phyloP scores from a whole-genome alignment of 2,888 invertebrate genomes.

The Steinernema hermaphroditum region DNA sequence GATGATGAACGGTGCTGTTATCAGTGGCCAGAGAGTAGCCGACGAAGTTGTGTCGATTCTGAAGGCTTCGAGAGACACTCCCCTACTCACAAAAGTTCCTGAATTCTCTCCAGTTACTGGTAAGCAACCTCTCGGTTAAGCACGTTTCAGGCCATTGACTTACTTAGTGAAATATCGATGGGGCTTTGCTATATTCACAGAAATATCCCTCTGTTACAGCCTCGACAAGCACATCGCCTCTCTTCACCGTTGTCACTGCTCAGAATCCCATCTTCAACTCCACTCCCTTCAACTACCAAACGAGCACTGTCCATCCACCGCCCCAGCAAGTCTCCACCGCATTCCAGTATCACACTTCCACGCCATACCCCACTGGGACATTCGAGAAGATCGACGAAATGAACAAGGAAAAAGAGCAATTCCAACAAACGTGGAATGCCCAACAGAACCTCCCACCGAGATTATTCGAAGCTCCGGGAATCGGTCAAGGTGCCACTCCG shows the following conservation, averaged over 20 bases:
- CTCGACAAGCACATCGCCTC: background rate
- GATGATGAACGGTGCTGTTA: constrained; percentile 56
- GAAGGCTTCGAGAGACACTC: background rate
- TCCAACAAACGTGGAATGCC: background rate
- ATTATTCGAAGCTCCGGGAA: background rate
- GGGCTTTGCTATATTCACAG: no score
- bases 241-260: constrained; percentile 6
- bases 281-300: constrained; percentile 6
- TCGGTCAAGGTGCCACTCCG: constrained; percentile 5
- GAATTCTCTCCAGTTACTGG: background rate
- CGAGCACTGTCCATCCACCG: constrained; percentile 6
- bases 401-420: constrained; percentile 8
- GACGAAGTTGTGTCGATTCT: constrained; percentile 1
- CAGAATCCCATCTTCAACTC: background rate
- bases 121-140: background rate
- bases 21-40: constrained; percentile 43
- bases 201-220: no score
- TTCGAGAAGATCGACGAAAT: constrained; percentile 15
- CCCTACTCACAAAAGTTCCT: background rate
- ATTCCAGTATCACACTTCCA: background rate
- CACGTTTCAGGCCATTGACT: background rate
- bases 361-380: background rate
- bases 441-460: background rate
- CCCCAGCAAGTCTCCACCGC: background rate
- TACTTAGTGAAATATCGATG: no score